Base-by-base conservation (phyloP, 1,140 invertebrate species). In the Saccostrea cuccullata region DNA sequence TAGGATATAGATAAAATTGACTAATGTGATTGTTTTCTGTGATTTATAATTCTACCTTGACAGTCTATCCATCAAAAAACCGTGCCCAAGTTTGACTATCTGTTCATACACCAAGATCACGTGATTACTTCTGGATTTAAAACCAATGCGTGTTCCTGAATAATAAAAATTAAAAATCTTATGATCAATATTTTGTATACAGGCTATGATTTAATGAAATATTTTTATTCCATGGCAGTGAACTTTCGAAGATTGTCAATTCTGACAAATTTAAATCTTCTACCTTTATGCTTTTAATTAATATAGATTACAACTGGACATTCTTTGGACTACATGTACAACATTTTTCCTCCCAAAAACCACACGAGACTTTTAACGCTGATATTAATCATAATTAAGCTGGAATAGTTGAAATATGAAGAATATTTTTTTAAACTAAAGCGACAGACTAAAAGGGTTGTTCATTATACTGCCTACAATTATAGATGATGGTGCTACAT, bases 91-190 rank as follows among this genome's bases (percentile, higher is more conserved):
- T 77, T 77, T 77, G 70, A 77, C 30, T 26, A 26, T 77, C 26
- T 77, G 11, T 77, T 77, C 70, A 77, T 40, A 77, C 13, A 9
- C 9, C 70, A 77, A 77, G 70, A 36, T 77, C 70, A 77, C 70
- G 70, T 77, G 70, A 36, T 77, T 77, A 30, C 11, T 36, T 77
- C 30, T 6, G 30, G 23, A 36, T 77, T 8, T 30, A 77, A 77
- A 11, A 77, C 70, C 26, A 36, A 77, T 30, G 15, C 70, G 30
- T 77, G 70, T 77, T 77, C 4, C 67, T 30, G 12, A 30, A 77
- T 77, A 77, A 77, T 77, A 77, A 36, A 47, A 77, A 77, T 77
- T 77, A 77, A 77, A 77, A 77, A 77, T 77, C 70, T 77, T 77
- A 77, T 77, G 70, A 77, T 77, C 70, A 77, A 77, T 77, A 77